A percentile compares a stretch with the other conserved stretches of the same genome.
Evolutionary conservation across 2,113 vertebrate genomes (phyloP).

Genomic region (Vombatus ursinus): DNA sequence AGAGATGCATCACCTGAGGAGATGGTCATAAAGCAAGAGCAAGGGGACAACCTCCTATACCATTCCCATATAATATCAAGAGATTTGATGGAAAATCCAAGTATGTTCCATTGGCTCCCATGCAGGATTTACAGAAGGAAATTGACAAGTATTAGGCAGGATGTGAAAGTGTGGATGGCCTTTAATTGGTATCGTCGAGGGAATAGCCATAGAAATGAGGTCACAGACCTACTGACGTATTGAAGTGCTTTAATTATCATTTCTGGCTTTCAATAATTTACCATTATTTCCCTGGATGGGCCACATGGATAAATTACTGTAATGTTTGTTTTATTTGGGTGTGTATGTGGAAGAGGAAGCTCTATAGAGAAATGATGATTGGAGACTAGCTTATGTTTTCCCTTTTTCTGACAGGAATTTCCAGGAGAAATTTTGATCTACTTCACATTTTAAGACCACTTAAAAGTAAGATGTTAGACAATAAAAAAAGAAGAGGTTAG

Average conservation of each 20-base stretch:
- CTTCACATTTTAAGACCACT: conserved; percentile 45
- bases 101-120: too few relatives aligned
- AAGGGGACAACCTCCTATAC: too few relatives aligned
- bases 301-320: neutral
- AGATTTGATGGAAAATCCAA: too few relatives aligned
- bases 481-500: conserved; percentile 35
- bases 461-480: neutral
- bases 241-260: neutral
- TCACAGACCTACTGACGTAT: neutral
- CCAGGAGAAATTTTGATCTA: conserved; percentile 46
- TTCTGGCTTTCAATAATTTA: conserved; percentile 14
- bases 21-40: too few relatives aligned
- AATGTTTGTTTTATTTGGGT: conserved; percentile 1
- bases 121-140: too few relatives aligned
- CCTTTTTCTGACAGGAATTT: conserved; percentile 44
- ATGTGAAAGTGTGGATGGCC: too few relatives aligned
- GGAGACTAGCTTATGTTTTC: neutral
- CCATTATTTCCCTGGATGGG: neutral
- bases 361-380: conserved; percentile 22
- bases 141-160: too few relatives aligned
- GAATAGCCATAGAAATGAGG: too few relatives aligned
- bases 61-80: too few relatives aligned
- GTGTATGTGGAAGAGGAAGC: conserved; percentile 29
- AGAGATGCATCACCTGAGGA: too few relatives aligned
- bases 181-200: too few relatives aligned